phyloP scores from a whole-genome alignment of 2,797 vertebrate genomes.

The Nasua narica region DNA sequence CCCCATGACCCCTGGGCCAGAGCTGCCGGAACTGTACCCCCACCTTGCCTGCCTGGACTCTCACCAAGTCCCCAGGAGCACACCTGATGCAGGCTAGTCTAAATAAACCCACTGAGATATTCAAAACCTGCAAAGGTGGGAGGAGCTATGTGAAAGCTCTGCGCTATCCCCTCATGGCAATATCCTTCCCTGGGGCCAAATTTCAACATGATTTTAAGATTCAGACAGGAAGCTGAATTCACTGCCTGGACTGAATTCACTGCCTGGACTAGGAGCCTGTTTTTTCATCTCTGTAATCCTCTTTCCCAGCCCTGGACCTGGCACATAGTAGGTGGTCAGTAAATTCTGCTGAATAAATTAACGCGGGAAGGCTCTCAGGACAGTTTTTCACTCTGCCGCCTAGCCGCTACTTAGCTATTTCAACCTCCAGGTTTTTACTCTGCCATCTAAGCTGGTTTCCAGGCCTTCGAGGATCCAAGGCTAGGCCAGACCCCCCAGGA shows the following conservation, averaged over 20 bases:
- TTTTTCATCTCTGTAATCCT: neutral
- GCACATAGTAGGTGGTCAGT: neutral
- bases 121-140: neutral
- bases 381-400: neutral
- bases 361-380: neutral
- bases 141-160: neutral
- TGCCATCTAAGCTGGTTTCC: neutral
- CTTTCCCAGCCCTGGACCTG: neutral
- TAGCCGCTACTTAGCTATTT: neutral
- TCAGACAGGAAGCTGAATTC: neutral
- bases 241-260: neutral
- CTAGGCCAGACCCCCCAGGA: too few relatives aligned
- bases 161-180: neutral
- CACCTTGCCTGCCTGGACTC: neutral
- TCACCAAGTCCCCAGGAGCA: neutral
- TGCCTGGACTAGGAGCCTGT: neutral
- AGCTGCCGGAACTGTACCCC: neutral
- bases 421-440: neutral
- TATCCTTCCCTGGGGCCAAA: neutral
- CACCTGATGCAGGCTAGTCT: neutral
- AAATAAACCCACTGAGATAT: neutral
- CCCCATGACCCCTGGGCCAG: accelerated
- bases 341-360: neutral
- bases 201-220: neutral
- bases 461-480: neutral